Percentiles rank a stretch among this genome's conserved stretches.
Evolutionary conservation across 2,113 vertebrate genomes (phyloP).

Genomic region (Glaucomys volans): DNA sequence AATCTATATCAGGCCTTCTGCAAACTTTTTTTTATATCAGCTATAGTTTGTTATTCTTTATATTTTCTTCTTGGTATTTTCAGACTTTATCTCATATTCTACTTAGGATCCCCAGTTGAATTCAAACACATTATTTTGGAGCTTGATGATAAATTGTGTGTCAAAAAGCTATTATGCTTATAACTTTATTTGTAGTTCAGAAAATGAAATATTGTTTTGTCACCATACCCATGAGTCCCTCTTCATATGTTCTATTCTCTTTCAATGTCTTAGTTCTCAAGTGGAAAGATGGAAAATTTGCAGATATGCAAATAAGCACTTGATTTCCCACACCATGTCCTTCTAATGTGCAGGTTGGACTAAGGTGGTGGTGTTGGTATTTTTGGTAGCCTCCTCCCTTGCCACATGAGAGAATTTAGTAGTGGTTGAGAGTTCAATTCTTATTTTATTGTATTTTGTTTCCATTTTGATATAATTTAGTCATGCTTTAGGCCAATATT

Average conservation of each 20-base stretch:
- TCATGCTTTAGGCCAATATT: neutral
- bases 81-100: neutral
- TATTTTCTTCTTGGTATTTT: neutral
- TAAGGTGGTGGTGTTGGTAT: neutral
- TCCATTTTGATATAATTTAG: neutral
- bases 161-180: neutral
- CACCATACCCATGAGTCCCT: neutral
- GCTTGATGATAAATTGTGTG: neutral
- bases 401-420: neutral
- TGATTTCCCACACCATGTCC: neutral
- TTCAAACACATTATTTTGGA: neutral
- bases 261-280: neutral
- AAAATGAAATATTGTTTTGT: neutral
- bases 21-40: neutral
- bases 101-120: neutral
- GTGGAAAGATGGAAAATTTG: neutral
- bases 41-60: neutral
- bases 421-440: neutral
- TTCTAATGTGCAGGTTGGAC: neutral
- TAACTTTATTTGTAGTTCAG: neutral
- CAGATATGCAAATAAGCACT: neutral
- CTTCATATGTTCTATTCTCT: neutral
- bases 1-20: neutral
- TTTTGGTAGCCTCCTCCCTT: neutral
- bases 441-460: neutral